Evolutionary conservation across 92 coral and sea anemone genomes (phyloP), one percentile per base, ranked within the genome.

Genomic region (Epizoanthus fatuus): DNA sequence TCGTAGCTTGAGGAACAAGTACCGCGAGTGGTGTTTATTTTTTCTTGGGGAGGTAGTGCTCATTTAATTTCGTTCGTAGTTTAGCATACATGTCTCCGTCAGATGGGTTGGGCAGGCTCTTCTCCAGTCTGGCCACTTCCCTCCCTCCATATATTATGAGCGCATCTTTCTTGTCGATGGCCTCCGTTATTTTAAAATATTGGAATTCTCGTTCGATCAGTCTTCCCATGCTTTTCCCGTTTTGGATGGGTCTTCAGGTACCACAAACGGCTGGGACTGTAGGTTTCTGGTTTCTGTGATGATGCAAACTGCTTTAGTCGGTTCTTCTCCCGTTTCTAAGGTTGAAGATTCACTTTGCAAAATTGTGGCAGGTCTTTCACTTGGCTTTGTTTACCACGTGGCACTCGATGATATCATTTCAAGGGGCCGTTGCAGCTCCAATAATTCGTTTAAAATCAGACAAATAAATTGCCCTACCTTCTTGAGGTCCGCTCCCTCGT

Each of bases 101-200:
- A 17, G 39, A 39, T 32, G 90, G 75, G 74, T 87, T 58, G 3
- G 87, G 81, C 16, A 91, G 74, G 44, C 92, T 91, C 67, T 91
- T 87, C 84, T 91, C 92, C 56, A 79, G 63, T 60, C 90, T 69
- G 35, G 85, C 90, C 40, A 88, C 80, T 58, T 92, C 91, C 65
- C 77, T 89, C 29, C 92, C 88, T 35, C 88, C 90, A 70, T 92
- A 92, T 13, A 89, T 92, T 37, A 92, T 89, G 20, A 81, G 77
- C n/a, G 95, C 89, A 84, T 89, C 89, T 78, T 89, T 89, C 88
- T 86, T 86, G 54, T 92, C 93, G 57, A 75, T 65, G 5, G 86
- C 62, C 5, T 86, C 84, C 9, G 89, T 86, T 40, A 89, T 86
- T 78, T 86, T 92, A 73, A 89, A 92, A 72, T 88, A 85, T 11